Conservation (phyloP, 2,888 invertebrate species). For the Syrphus vitripennis region DNA sequence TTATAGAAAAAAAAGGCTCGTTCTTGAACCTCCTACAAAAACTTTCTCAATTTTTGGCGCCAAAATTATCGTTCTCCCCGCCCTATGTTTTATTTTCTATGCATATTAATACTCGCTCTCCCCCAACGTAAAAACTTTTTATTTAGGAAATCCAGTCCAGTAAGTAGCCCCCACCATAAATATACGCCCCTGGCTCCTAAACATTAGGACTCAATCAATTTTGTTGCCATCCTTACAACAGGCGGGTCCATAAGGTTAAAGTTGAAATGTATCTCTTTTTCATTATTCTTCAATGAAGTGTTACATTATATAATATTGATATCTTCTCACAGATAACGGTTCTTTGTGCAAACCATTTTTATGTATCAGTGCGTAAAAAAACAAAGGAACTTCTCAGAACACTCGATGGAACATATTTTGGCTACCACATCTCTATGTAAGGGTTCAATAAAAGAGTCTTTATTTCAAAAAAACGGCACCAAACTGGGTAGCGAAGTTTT, state of each 20-base stretch:
- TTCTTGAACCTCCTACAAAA: too few species aligned
- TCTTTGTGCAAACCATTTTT: background rate
- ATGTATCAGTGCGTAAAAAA: background rate
- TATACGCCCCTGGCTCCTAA: background rate
- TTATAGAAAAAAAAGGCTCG: too few species aligned
- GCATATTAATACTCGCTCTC: too few species aligned
- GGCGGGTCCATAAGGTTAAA: conserved; percentile 11
- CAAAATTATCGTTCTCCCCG: too few species aligned
- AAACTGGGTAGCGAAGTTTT: background rate
- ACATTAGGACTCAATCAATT: background rate
- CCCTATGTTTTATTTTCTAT: too few species aligned
- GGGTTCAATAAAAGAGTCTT: background rate
- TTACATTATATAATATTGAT: background rate
- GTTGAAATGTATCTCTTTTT: background rate
- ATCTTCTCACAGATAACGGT: conserved; percentile 3
- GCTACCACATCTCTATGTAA: background rate
- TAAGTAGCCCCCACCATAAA: background rate
- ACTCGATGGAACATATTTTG: background rate
- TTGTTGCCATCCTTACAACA: conserved; percentile 31
- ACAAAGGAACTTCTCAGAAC: background rate
- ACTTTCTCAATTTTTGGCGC: too few species aligned
- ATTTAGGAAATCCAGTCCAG: too few species aligned
- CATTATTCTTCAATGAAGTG: conserved; percentile 15
- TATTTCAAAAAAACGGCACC: conserved; percentile 7
- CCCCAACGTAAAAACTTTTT: too few species aligned